Conservation (phyloP, 2,888 invertebrate genomes). For the Aromia moschata region DNA sequence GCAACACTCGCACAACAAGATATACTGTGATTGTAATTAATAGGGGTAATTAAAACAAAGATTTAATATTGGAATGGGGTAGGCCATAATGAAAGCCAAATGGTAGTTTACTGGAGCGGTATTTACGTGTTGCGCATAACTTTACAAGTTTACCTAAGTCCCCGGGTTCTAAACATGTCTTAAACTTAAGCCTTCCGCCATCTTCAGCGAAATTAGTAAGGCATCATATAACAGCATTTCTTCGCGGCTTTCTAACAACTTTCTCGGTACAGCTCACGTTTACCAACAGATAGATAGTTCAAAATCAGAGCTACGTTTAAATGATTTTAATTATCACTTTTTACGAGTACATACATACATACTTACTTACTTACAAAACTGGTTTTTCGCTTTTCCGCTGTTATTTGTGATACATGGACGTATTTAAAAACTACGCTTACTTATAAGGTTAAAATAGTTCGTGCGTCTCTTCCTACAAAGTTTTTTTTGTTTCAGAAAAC, state of each 20-base stretch:
- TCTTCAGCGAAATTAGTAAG: conserved; percentile 57
- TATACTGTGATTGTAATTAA: conserved; percentile 60
- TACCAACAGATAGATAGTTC: conserved; percentile 4
- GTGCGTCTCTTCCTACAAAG: no score
- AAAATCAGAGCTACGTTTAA: background rate
- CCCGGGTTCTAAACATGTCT: conserved; percentile 62
- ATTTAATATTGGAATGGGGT: conserved; percentile 60
- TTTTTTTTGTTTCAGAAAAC: no score
- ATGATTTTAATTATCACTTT: background rate
- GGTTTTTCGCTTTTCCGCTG: no score
- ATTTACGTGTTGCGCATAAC: conserved; percentile 65
- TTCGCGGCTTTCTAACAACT: conserved; percentile 28
- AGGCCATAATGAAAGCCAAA: conserved; percentile 61
- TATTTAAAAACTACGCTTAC: no score
- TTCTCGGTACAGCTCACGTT: conserved; percentile 24
- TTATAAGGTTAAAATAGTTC: no score
- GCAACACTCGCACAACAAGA: conserved; percentile 50
- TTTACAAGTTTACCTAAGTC: conserved; percentile 63
- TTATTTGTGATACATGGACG: no score
- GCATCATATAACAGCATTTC: conserved; percentile 44
- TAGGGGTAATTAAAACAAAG: conserved; percentile 61
- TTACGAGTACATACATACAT: no score
- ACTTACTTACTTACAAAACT: no score
- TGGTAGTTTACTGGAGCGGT: conserved; percentile 59
- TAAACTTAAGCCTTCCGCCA: conserved; percentile 60